phyloP scores from a whole-genome alignment of 2,888 invertebrate genomes.

The Phengaris alcon region DNA sequence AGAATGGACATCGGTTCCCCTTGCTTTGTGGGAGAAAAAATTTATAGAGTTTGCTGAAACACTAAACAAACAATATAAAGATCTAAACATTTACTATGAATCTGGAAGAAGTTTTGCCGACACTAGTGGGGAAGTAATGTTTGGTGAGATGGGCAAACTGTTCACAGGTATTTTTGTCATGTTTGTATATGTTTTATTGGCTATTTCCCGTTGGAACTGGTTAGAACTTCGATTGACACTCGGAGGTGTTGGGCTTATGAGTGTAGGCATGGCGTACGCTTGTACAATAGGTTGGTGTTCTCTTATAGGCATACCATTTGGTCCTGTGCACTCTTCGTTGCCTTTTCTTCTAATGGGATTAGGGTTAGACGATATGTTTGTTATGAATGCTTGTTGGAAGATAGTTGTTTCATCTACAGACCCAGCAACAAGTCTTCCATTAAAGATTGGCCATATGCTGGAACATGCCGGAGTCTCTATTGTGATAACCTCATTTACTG shows the following conservation, averaged over 20 bases:
- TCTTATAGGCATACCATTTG: slow-evolving; percentile 84
- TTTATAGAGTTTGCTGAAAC: slow-evolving; percentile 71
- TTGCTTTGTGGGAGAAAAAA: slow-evolving; percentile 81
- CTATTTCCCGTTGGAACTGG: slow-evolving; percentile 86
- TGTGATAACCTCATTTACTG: slow-evolving; percentile 89
- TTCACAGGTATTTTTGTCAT: slow-evolving; percentile 83
- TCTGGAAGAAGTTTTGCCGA: slow-evolving; percentile 87
- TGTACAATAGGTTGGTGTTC: slow-evolving; percentile 86
- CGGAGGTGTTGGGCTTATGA: slow-evolving; percentile 83
- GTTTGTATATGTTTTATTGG: slow-evolving; percentile 86
- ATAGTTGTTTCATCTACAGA: slow-evolving; percentile 76
- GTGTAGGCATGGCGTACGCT: slow-evolving; percentile 86
- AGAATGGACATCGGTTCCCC: slow-evolving; percentile 83
- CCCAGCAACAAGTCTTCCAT: slow-evolving; percentile 76
- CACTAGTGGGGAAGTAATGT: slow-evolving; percentile 83
- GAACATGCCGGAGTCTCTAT: slow-evolving; percentile 91
- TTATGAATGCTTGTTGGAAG: slow-evolving; percentile 89
- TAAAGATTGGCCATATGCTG: slow-evolving; percentile 84
- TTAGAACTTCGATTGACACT: slow-evolving; percentile 84
- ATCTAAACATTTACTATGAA: slow-evolving; percentile 75
- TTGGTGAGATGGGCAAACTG: slow-evolving; percentile 85
- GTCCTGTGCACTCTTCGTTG: slow-evolving; percentile 89
- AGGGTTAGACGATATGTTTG: slow-evolving; percentile 92
- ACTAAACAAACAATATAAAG: slow-evolving; percentile 51
- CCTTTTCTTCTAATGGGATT: slow-evolving; percentile 90